phyloP scores from a whole-genome alignment of 1,140 invertebrate genomes.

The Listronotus oregonensis region DNA sequence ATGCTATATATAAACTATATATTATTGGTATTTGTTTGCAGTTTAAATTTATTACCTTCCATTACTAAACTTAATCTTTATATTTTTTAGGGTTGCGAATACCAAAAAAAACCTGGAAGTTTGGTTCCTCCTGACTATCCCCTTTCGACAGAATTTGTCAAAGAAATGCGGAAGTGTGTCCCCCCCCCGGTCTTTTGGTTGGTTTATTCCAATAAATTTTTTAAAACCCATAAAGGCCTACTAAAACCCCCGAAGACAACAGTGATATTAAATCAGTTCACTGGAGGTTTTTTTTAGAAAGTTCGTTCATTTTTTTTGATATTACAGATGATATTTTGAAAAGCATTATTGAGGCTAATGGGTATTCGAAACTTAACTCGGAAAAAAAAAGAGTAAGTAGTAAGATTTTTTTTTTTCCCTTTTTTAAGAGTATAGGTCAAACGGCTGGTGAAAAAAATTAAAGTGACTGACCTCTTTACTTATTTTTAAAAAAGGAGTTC shows the following conservation, averaged over 20 bases:
- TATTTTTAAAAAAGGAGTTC: too few species aligned
- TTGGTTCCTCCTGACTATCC: conserved; percentile 66
- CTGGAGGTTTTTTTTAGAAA: conserved; percentile 61
- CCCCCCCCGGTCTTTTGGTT: conserved; percentile 70
- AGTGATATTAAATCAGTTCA: conserved; percentile 48
- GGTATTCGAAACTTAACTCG: neutral
- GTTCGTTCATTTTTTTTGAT: conserved; percentile 57
- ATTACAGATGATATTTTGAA: conserved; percentile 45
- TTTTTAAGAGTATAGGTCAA: too few species aligned
- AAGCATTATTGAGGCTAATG: neutral
- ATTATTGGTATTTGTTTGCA: too few species aligned
- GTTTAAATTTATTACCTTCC: too few species aligned
- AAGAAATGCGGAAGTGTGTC: conserved; percentile 66
- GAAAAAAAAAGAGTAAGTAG: conserved; percentile 28
- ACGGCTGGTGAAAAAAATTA: too few species aligned
- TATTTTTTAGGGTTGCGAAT: conserved; percentile 57
- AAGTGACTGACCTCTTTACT: too few species aligned
- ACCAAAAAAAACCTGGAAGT: conserved; percentile 75
- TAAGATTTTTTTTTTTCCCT: too few species aligned
- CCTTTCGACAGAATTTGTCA: conserved; percentile 56
- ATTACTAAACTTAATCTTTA: neutral
- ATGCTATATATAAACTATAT: too few species aligned
- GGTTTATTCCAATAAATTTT: conserved; percentile 68
- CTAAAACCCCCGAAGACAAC: conserved; percentile 34
- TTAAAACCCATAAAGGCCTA: conserved; percentile 41